These are phyloP conservation scores for Heliconius cydno DNA, from an alignment of 2,888 invertebrate genomes.

Conservation along the genomic window DNA sequence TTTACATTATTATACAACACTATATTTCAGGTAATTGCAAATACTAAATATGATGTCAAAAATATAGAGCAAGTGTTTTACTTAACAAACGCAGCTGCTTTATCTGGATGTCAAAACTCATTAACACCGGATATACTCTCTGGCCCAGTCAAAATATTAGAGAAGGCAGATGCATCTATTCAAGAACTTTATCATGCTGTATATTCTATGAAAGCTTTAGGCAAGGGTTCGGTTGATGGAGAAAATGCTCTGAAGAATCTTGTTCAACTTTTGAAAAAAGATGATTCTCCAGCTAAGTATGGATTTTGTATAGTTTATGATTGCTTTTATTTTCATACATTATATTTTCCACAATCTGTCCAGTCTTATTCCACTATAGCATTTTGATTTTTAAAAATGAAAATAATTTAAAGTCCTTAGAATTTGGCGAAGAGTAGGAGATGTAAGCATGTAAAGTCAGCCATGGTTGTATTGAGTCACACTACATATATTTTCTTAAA, in stretches of 20 bases:
- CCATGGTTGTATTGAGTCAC: too few species aligned
- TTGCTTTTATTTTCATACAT: not conserved
- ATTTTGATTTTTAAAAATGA: not conserved
- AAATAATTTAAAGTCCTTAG: not conserved
- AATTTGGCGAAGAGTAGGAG: not conserved
- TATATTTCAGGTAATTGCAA: slow-evolving; percentile 63
- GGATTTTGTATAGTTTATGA: not conserved
- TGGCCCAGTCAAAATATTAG: slow-evolving; percentile 83
- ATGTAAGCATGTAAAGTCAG: too few species aligned
- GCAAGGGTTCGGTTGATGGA: slow-evolving; percentile 85
- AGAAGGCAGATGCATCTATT: slow-evolving; percentile 86
- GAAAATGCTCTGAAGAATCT: slow-evolving; percentile 88
- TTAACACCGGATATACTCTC: slow-evolving; percentile 77
- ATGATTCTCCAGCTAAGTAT: slow-evolving; percentile 90
- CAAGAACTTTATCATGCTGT: slow-evolving; percentile 90
- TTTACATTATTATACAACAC: not conserved
- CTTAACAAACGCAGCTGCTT: slow-evolving; percentile 84
- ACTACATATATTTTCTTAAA: too few species aligned
- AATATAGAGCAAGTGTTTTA: slow-evolving; percentile 85
- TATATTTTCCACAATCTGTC: not conserved
- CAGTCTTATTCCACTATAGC: too few species aligned
- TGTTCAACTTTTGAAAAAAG: slow-evolving; percentile 91
- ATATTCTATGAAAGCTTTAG: slow-evolving; percentile 86
- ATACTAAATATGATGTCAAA: slow-evolving; percentile 66
- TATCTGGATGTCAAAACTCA: slow-evolving; percentile 81